These are phyloP conservation scores for Physella acuta DNA, from an alignment of 1,140 invertebrate genomes.

Conservation along the genomic window DNA sequence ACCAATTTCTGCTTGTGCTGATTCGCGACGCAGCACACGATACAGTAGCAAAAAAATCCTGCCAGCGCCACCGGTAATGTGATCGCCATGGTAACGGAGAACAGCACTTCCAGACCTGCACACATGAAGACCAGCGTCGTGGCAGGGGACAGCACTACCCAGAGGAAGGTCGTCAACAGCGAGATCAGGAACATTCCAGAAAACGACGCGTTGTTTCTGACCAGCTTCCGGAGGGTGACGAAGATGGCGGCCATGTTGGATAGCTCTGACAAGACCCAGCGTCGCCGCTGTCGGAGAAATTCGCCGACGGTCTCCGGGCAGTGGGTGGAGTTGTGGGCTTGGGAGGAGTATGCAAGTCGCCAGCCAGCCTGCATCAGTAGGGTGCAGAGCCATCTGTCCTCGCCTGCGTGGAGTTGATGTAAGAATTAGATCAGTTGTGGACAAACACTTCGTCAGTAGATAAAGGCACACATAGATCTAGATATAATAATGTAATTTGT, in stretches of 20 bases:
- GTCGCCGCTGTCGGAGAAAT: slow-evolving; percentile 34
- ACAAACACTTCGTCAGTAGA: too few species aligned
- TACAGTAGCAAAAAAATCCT: slow-evolving; percentile 27
- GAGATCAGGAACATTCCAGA: slow-evolving; percentile 63
- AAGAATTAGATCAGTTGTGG: too few species aligned
- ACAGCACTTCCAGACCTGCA: slow-evolving; percentile 29
- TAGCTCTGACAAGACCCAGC: slow-evolving; percentile 69
- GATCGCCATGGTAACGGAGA: slow-evolving; percentile 22
- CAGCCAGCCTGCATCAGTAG: slow-evolving; percentile 37
- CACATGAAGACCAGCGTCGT: slow-evolving; percentile 31
- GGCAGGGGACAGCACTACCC: slow-evolving; percentile 35
- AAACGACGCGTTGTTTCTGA: slow-evolving; percentile 65
- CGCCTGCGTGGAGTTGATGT: too few species aligned
- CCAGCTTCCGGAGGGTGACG: slow-evolving; percentile 63
- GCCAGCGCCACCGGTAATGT: slow-evolving; percentile 22
- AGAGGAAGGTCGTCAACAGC: slow-evolving; percentile 35
- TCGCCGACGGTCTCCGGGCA: slow-evolving; percentile 35
- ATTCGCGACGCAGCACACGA: slow-evolving; percentile 25
- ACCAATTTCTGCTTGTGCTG: slow-evolving; percentile 30
- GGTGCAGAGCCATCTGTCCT: slow-evolving; percentile 40
- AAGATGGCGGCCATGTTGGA: slow-evolving; percentile 68
- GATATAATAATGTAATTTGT: too few species aligned
- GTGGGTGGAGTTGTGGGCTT: slow-evolving; percentile 33
- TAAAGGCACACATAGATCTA: too few species aligned
- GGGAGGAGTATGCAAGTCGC: slow-evolving; percentile 34